A percentile compares a stretch with the other conserved stretches of the same genome.
Conservation (phyloP, 2,797 vertebrate species). For the Pseudotriccus pelzelni region DNA sequence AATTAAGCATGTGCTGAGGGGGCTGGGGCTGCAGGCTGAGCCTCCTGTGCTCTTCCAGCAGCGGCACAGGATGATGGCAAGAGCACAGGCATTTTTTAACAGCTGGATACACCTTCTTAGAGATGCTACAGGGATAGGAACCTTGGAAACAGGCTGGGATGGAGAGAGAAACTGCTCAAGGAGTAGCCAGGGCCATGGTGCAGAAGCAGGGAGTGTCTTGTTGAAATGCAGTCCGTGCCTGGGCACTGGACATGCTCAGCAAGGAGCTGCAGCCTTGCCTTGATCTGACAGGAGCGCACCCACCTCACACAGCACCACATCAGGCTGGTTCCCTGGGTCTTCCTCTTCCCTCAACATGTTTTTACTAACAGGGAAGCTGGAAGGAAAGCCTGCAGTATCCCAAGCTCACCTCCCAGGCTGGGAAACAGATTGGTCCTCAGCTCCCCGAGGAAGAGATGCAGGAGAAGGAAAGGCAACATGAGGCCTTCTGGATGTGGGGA, state of each 20-base stretch:
- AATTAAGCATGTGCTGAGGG: neutral
- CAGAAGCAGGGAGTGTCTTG: neutral
- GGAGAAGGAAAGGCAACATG: neutral
- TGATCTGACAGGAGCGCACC: neutral
- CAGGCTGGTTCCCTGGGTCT: neutral
- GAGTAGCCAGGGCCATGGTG: neutral
- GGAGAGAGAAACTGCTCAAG: neutral
- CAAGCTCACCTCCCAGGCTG: neutral
- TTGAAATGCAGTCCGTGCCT: neutral
- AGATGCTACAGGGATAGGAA: neutral
- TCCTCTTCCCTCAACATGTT: neutral
- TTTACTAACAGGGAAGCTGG: neutral
- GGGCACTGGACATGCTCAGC: neutral
- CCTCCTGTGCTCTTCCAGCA: neutral
- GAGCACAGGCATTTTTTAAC: neutral
- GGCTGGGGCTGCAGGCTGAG: neutral
- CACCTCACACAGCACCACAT: rapidly evolving
- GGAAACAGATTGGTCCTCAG: neutral
- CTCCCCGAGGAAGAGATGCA: neutral
- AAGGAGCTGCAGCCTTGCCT: neutral
- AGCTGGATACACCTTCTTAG: neutral
- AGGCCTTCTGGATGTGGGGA: neutral
- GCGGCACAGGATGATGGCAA: neutral
- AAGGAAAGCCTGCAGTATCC: neutral
- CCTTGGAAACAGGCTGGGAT: neutral